Evolutionary conservation across 2,113 vertebrate species (phyloP), one percentile per base, ranked within the genome.

Genomic region (Lamprotornis superbus): DNA sequence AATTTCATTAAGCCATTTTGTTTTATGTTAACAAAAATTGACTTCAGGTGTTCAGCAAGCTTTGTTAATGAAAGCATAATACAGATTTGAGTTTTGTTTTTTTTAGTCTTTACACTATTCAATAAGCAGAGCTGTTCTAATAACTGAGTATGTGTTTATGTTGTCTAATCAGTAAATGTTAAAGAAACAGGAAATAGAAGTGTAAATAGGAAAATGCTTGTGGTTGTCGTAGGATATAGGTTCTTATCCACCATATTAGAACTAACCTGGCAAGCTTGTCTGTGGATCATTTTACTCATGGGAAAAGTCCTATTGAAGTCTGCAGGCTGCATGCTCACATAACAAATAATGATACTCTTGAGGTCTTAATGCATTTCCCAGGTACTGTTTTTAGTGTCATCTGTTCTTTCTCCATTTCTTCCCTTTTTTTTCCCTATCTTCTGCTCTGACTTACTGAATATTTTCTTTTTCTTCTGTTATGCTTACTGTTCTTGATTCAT

Each of bases 341-440:
- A 93, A 92, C 60, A 70, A 93, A 56, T 92, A 89, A 93, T 37
- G 44, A 81, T 83, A 75, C 83, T 83, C 76, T 35, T 81, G 83
- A 86, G 91, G 15, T 93, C 83, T 71, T 94, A 96, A 94, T 97
- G 94, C 39, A 3, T 94, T 95, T 95, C 59, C 80, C 94, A 96
- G 89, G 42, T 70, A 75, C 5, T 83, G 27, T 52, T 16, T 90
- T 90, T 59, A 90, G 64, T 92, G 44, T 56, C 83, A 44, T 95
- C 83, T 96, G 83, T 74, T 95, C 76, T 92, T 92, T 95, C 52
- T 92, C 14, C 23, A 18, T 93, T 88, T 89, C 39, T 90, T 81
- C 49, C 17, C 13, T 9, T 74, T 89, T 95, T 92, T 92, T 92
- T 52, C 37, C 37, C 22, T 56, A 1, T 88, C 33, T 75, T 59